A percentile compares a stretch with the other conserved stretches of the same genome.
These are phyloP conservation scores for Lordiphosa collinella DNA, from an alignment of 1,140 invertebrate species.

Conservation along the genomic window DNA sequence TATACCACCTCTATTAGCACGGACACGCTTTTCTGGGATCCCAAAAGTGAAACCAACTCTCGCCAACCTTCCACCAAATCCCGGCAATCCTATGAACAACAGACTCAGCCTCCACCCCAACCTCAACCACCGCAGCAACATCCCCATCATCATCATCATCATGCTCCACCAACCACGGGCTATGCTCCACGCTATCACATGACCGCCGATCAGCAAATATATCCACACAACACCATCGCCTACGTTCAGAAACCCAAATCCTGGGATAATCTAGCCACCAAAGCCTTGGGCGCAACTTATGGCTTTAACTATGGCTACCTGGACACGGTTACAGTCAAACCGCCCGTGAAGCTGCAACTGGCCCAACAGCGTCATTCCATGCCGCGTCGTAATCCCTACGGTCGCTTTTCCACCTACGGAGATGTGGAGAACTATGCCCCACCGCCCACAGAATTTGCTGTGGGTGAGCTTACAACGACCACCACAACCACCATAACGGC, in stretches of 20 bases:
- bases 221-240: slow-evolving; percentile 79
- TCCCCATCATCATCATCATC: slow-evolving; percentile 56
- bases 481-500: slow-evolving; percentile 81
- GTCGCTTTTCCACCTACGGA: slow-evolving; percentile 79
- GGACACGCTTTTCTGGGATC: slow-evolving; percentile 91
- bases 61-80: slow-evolving; percentile 78
- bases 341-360: slow-evolving; percentile 80
- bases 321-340: slow-evolving; percentile 83
- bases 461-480: slow-evolving; percentile 81
- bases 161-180: slow-evolving; percentile 33
- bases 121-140: slow-evolving; percentile 22
- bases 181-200: slow-evolving; percentile 76
- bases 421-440: slow-evolving; percentile 78
- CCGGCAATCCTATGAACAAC: slow-evolving; percentile 72
- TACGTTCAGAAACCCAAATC: slow-evolving; percentile 88
- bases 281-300: no score
- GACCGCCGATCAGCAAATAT: slow-evolving; percentile 80
- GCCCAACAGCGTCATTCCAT: slow-evolving; percentile 81
- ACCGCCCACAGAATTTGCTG: slow-evolving; percentile 78
- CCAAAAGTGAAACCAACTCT: slow-evolving; percentile 79
- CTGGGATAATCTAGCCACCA: slow-evolving; percentile 90
- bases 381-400: slow-evolving; percentile 81
- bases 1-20: slow-evolving; percentile 91
- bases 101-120: slow-evolving; percentile 21
- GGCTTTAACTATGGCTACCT: slow-evolving; percentile 90